These are phyloP conservation scores for Caenorhabditis becei DNA, from an alignment of 2,888 invertebrate species.

Conservation along the genomic window DNA sequence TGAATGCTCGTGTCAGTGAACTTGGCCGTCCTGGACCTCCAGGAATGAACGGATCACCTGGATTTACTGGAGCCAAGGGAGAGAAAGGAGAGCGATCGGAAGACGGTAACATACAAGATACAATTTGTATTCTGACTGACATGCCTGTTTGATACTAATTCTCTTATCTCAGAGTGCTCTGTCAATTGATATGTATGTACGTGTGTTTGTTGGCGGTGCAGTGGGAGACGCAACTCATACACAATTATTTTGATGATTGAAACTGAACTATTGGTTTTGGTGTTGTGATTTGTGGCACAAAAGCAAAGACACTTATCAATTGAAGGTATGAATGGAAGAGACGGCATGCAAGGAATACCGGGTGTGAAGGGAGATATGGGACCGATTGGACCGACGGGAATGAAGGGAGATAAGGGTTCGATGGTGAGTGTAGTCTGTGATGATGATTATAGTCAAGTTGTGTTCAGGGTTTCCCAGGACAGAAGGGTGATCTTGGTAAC, in stretches of 20 bases:
- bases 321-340: constrained; percentile 66
- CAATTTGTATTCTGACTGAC: background rate
- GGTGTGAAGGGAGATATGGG: constrained; percentile 75
- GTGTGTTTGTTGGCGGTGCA: background rate
- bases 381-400: constrained; percentile 73
- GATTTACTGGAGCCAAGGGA: constrained; percentile 72
- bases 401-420: constrained; percentile 76
- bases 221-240: background rate
- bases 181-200: constrained; percentile 23
- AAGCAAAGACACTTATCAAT: background rate
- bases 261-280: background rate
- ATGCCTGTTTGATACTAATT: background rate
- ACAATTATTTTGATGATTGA: no score
- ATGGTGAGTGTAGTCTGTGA: constrained; percentile 50
- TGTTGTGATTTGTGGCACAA: constrained; percentile 7
- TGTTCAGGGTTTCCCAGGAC: constrained; percentile 73
- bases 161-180: constrained; percentile 31
- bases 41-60: constrained; percentile 73
- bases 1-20: constrained; percentile 72
- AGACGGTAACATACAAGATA: constrained; percentile 58
- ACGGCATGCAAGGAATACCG: constrained; percentile 74
- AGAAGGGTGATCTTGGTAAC: constrained; percentile 72
- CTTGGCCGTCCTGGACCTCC: constrained; percentile 73
- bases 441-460: background rate
- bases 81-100: constrained; percentile 69